A percentile compares a stretch with the other conserved stretches of the same genome.
Conservation (phyloP, 2,113 vertebrate genomes). For the Tapirus terrestris region DNA sequence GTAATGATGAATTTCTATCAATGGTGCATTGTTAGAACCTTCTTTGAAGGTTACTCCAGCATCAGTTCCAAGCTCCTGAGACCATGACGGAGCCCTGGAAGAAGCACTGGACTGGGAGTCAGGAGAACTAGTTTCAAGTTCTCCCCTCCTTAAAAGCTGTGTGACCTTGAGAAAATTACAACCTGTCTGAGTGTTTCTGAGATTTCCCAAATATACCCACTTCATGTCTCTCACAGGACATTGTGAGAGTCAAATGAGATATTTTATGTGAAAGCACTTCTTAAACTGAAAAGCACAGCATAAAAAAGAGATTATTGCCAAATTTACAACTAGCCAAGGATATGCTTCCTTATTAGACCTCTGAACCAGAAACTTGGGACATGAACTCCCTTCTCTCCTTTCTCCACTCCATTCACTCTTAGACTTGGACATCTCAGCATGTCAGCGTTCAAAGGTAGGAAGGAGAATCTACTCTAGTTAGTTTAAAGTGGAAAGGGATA, state of each 20-base stretch:
- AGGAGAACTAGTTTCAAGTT: neutral
- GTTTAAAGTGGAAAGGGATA: neutral
- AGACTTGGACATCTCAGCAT: neutral
- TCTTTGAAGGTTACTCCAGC: neutral
- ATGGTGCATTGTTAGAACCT: constrained; percentile 8
- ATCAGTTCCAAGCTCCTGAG: neutral
- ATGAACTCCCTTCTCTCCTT: neutral
- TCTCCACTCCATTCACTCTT: neutral
- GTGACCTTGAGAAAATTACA: neutral
- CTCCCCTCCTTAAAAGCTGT: neutral
- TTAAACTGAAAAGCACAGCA: neutral
- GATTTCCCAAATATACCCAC: neutral
- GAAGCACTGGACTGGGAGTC: neutral
- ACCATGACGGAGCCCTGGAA: neutral
- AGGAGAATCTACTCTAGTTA: neutral
- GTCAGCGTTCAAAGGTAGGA: neutral
- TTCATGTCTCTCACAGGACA: neutral
- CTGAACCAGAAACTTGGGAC: neutral
- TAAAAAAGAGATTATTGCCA: neutral
- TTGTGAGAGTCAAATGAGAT: neutral
- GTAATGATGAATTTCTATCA: constrained; percentile 29
- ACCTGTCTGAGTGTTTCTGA: neutral
- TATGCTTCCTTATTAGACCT: neutral
- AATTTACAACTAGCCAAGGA: neutral
- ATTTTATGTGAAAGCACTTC: neutral